These are phyloP conservation scores for Ormia ochracea DNA, from an alignment of 2,888 invertebrate genomes.

Conservation along the genomic window DNA sequence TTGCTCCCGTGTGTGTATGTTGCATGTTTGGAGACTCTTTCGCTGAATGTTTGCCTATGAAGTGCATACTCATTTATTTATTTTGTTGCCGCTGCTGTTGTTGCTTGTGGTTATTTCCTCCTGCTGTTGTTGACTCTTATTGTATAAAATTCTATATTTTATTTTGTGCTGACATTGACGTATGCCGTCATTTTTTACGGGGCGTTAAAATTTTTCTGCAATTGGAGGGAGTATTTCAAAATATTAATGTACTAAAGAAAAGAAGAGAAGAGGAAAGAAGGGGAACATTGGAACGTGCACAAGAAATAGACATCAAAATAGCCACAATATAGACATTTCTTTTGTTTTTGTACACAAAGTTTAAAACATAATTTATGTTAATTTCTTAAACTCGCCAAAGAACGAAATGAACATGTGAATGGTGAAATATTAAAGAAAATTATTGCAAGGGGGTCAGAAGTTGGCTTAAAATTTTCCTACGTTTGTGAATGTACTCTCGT, in stretches of 20 bases:
- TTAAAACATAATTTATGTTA: conserved; percentile 17
- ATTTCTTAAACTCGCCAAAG: neutral
- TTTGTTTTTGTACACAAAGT: neutral
- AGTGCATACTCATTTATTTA: conserved; percentile 12
- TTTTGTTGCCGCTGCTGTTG: conserved; percentile 22
- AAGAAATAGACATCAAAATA: conserved; percentile 22
- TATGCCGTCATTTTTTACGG: conserved; percentile 50
- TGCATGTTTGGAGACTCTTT: neutral
- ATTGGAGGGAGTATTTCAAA: conserved; percentile 46
- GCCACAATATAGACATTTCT: conserved; percentile 1
- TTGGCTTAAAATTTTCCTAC: too few relatives aligned
- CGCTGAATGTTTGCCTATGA: neutral
- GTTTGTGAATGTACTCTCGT: too few relatives aligned
- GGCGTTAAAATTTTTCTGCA: conserved; percentile 54
- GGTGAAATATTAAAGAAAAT: neutral
- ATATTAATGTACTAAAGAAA: conserved; percentile 44
- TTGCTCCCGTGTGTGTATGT: conserved; percentile 12
- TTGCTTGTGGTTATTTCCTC: conserved; percentile 54
- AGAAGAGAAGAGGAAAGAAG: too few relatives aligned
- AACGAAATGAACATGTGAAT: neutral
- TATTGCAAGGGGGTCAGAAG: neutral
- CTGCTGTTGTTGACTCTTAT: conserved; percentile 40
- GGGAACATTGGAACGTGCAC: neutral
- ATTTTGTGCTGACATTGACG: conserved; percentile 61
- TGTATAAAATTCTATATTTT: conserved; percentile 51